These are phyloP conservation scores for Metellina segmentata DNA, from an alignment of 2,888 invertebrate species.

Conservation along the genomic window DNA sequence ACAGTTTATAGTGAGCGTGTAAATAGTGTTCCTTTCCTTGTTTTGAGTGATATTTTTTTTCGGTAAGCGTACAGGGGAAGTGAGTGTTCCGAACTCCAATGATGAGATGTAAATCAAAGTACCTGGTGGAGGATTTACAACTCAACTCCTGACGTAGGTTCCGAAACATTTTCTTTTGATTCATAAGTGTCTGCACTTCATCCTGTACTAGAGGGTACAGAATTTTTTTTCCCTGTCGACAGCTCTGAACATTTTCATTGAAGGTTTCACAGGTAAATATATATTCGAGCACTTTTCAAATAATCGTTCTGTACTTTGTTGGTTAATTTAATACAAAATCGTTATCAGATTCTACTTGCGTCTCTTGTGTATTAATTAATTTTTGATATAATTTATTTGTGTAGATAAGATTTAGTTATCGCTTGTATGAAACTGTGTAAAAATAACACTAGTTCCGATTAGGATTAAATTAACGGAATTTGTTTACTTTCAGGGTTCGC, in stretches of 20 bases:
- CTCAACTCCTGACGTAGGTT: conserved; percentile 28
- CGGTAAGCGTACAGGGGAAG: neutral
- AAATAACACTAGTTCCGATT: too few relatives aligned
- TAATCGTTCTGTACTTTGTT: neutral
- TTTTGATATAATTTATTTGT: too few relatives aligned
- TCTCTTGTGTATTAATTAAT: too few relatives aligned
- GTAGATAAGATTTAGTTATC: too few relatives aligned
- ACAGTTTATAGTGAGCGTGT: conserved; percentile 6
- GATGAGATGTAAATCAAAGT: conserved; percentile 34
- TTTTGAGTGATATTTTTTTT: conserved; percentile 25
- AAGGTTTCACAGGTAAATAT: neutral
- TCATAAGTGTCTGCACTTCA: conserved; percentile 2
- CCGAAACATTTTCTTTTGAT: neutral
- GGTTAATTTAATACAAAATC: neutral
- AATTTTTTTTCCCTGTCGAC: neutral
- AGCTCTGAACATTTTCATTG: neutral
- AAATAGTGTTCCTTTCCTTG: neutral
- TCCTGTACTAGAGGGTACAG: neutral
- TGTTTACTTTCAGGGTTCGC: too few relatives aligned
- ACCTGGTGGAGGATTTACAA: neutral
- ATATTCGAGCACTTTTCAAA: neutral
- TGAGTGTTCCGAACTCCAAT: neutral
- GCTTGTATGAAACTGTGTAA: too few relatives aligned
- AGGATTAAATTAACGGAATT: too few relatives aligned
- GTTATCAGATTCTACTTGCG: too few relatives aligned